A percentile compares a stretch with the other conserved stretches of the same genome.
These are phyloP conservation scores for Spodoptera picta DNA, from an alignment of 2,888 invertebrate genomes.

Conservation along the genomic window DNA sequence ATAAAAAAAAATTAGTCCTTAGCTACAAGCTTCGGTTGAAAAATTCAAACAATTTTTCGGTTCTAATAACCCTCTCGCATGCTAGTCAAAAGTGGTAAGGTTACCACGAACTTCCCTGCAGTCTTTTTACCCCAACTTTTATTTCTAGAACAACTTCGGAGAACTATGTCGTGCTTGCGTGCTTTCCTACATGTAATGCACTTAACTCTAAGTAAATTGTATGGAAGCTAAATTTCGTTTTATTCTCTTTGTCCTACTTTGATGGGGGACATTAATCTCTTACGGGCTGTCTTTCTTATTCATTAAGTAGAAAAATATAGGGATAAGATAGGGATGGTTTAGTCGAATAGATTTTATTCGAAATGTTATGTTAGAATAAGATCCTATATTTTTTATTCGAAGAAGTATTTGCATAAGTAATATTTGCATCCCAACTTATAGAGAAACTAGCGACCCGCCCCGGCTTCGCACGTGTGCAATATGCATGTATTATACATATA, in stretches of 20 bases:
- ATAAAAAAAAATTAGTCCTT: conserved; percentile 7
- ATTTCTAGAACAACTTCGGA: conserved; percentile 41
- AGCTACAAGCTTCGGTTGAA: not conserved
- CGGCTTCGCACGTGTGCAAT: too few species aligned
- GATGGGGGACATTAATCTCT: conserved; percentile 51
- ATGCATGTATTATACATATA: too few species aligned
- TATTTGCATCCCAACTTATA: too few species aligned
- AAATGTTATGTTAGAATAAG: too few species aligned
- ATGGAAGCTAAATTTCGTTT: conserved; percentile 48
- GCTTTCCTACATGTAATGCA: conserved; percentile 43
- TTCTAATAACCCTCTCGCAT: conserved; percentile 35
- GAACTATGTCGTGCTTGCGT: conserved; percentile 44
- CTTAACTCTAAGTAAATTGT: conserved; percentile 48
- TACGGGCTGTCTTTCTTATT: conserved; percentile 38
- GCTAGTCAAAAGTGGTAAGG: conserved; percentile 12
- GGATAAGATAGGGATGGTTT: too few species aligned
- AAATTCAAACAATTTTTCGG: conserved; percentile 15
- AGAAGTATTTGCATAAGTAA: too few species aligned
- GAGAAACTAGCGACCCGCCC: too few species aligned
- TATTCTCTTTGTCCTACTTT: conserved; percentile 31
- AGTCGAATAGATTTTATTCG: too few species aligned
- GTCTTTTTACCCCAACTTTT: conserved; percentile 43
- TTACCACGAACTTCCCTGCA: conserved; percentile 40
- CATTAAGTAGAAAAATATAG: conserved; percentile 46
- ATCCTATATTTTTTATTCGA: too few species aligned